A percentile compares a stretch with the other conserved stretches of the same genome.
Conservation (phyloP, 2,113 vertebrate species). For the Calypte anna region DNA sequence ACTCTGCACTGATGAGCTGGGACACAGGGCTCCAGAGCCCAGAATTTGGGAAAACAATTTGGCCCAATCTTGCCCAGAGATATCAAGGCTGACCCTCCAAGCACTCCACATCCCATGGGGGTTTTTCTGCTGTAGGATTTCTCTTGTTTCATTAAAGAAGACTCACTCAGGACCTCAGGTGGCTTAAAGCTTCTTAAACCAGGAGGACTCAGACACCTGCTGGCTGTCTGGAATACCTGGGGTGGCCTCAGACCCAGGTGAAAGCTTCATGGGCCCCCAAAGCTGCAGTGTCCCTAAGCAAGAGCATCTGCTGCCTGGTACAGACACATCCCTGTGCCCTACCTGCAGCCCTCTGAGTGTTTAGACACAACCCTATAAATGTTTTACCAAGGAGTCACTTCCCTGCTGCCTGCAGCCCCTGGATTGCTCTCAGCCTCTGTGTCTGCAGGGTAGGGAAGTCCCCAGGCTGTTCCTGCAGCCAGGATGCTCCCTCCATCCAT, state of each 20-base stretch:
- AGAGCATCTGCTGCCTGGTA: background rate
- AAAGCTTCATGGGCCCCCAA: background rate
- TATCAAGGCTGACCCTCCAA: background rate
- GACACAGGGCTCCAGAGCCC: background rate
- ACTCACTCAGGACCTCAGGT: background rate
- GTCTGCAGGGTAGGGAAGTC: background rate
- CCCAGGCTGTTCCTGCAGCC: accelerated
- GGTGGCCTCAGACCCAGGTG: background rate
- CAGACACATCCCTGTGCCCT: background rate
- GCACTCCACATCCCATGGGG: no score
- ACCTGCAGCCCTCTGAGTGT: accelerated
- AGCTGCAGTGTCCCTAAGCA: background rate
- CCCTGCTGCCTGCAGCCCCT: background rate
- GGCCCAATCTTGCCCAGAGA: background rate
- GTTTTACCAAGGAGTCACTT: background rate
- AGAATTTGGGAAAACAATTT: background rate
- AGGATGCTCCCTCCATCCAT: background rate
- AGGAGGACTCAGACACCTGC: background rate
- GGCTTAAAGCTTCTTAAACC: background rate
- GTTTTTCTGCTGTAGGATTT: background rate
- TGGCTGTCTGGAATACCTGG: background rate
- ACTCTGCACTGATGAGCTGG: background rate
- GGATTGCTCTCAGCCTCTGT: background rate
- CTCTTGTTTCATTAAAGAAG: background rate
- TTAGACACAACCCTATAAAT: background rate